Conservation (phyloP, 2,113 vertebrate genomes). For the Albula glossodonta region DNA sequence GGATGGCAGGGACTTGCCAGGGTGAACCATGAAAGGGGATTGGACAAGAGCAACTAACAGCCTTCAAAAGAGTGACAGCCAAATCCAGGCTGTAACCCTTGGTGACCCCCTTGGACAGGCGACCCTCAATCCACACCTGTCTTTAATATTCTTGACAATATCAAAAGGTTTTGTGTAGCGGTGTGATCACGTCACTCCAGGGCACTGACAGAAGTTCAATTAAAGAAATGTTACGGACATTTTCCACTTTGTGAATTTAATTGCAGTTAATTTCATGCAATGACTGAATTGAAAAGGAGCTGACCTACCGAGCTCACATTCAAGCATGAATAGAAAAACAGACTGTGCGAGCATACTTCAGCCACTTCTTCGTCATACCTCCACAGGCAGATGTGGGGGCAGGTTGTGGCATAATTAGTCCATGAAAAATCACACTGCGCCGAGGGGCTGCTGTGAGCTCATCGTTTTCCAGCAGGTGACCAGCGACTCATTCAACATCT, state of each 20-base stretch:
- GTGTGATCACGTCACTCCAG: too few relatives aligned
- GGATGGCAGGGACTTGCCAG: background rate
- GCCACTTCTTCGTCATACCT: background rate
- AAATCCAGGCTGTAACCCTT: slow-evolving; percentile 22
- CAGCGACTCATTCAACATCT: background rate
- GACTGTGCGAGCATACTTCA: background rate
- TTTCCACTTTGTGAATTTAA: too few relatives aligned
- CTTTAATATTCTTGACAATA: background rate
- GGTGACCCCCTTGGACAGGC: slow-evolving; percentile 41
- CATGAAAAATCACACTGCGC: background rate
- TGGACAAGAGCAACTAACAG: background rate
- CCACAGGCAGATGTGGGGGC: background rate
- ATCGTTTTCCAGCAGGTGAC: background rate
- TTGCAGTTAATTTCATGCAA: background rate
- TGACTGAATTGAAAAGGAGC: background rate
- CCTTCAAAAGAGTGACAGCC: slow-evolving; percentile 37
- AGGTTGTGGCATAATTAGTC: background rate
- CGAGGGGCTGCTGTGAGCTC: background rate
- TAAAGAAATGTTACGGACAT: too few relatives aligned
- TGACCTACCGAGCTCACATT: background rate
- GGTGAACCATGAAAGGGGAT: slow-evolving; percentile 38
- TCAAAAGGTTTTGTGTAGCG: background rate
- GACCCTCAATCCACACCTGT: background rate
- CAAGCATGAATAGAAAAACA: background rate
- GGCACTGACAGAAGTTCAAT: too few relatives aligned